Evolutionary conservation across 2,797 vertebrate species (phyloP), one percentile per base, ranked within the genome.

Genomic region (Knipowitschia caucasica): DNA sequence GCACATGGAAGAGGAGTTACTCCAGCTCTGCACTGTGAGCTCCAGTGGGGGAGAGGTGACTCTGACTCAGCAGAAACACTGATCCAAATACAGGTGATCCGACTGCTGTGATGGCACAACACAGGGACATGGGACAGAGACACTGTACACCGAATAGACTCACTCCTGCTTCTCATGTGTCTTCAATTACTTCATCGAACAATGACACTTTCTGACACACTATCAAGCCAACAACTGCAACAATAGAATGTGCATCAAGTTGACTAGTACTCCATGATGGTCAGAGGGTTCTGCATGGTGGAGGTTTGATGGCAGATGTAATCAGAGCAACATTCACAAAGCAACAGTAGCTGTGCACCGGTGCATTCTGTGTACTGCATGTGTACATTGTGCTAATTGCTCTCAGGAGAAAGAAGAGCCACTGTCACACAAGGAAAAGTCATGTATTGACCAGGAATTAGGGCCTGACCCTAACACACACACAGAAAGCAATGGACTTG

Each of bases 391-490:
- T n/a, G n/a, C 42, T 83, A 77, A 81, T 77, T 80, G 80, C 73
- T 70, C 78, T 74, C 71, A 50, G 23, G 71, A 71, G 78, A 61
- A 54, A 60, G 62, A 78, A 71, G 47, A 66, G 56, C 15, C 38
- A 42, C 53, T 24, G 44, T 75, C 69, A 77, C 69, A 76, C 45
- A 67, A 61, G 35, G 30, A 45, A 64, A 66, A 68, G 65, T 65
- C 71, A 59, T 3, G 21, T 73, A 85, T 82, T 60, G 82, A 84
- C 84, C 66, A 59, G 36, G 67, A 76, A 73, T 51, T 50, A 58
- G 71, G 69, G 40, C 54, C 63, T 55, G 68, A 75, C 33, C 50
- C 53, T 56, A 60, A 64, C 73, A 73, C 71, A 64, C 61, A 49
- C 35, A 38, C 46, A 73, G 4, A 12, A 31, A 26, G 2, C 21